phyloP scores from a whole-genome alignment of 2,797 vertebrate genomes.

The Smutsia gigantea region DNA sequence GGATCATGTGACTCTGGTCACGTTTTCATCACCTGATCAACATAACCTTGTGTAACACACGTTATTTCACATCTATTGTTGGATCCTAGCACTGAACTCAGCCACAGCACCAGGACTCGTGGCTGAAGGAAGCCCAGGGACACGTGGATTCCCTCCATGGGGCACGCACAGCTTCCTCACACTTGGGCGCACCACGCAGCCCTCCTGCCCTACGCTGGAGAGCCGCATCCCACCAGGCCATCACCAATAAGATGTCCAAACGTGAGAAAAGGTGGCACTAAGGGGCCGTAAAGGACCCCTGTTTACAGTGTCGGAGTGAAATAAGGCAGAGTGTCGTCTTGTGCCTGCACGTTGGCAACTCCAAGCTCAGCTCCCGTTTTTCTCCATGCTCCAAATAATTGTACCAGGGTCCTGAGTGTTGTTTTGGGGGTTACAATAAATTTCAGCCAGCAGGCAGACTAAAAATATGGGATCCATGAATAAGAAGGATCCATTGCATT shows the following conservation, averaged over 20 bases:
- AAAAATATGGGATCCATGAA: neutral
- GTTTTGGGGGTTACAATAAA: neutral
- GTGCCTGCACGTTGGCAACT: accelerated
- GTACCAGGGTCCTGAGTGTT: neutral
- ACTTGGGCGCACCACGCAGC: neutral
- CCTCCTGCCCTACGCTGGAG: neutral
- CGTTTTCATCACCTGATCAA: neutral
- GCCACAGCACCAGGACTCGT: neutral
- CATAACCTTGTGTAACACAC: neutral
- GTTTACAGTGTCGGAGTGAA: neutral
- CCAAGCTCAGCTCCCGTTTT: neutral
- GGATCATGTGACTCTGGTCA: neutral
- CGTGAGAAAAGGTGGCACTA: neutral
- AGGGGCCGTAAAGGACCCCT: neutral
- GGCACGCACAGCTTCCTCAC: neutral
- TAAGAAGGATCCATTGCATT: neutral
- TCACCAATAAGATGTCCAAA: neutral
- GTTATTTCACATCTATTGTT: neutral
- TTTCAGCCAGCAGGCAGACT: neutral
- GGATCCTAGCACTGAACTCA: neutral
- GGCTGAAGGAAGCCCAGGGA: neutral
- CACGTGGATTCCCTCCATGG: neutral
- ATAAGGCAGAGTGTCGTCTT: neutral
- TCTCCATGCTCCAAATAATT: neutral
- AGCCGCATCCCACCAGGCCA: neutral